Evolutionary conservation across 2,888 invertebrate species (phyloP).

Genomic region (Pyrrhosoma nymphula): DNA sequence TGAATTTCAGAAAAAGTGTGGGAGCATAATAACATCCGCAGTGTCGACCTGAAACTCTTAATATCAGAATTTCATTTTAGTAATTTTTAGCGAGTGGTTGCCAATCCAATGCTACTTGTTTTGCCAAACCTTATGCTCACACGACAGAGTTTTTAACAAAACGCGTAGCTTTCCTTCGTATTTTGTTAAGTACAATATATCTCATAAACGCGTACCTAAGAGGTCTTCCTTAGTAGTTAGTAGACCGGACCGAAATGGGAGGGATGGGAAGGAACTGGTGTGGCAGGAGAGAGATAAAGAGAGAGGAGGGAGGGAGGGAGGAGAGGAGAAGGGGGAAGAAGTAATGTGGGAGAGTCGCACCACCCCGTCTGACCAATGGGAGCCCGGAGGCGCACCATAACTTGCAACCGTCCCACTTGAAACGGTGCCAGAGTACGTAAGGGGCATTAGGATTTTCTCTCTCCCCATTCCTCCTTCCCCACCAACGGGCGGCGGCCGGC

Average conservation of each 20-base stretch:
- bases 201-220: neutral
- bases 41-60: too few species aligned
- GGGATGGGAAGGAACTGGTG: too few species aligned
- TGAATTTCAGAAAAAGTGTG: too few species aligned
- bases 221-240: neutral
- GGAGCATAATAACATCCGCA: too few species aligned
- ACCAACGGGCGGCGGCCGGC: too few species aligned
- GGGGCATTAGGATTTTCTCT: constrained; percentile 47
- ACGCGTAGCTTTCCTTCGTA: too few species aligned
- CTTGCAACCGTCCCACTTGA: constrained; percentile 64
- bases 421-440: constrained; percentile 58
- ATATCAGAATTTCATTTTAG: too few species aligned
- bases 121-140: too few species aligned
- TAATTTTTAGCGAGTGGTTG: too few species aligned
- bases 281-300: neutral
- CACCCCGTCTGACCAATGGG: constrained; percentile 30
- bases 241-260: neutral
- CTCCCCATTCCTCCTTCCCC: too few species aligned
- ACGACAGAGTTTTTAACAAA: too few species aligned
- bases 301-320: neutral
- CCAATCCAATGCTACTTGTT: too few species aligned
- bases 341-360: neutral
- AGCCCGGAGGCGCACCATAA: constrained; percentile 50
- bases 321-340: neutral
- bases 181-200: neutral